These are phyloP conservation scores for Astreopora myriophthalma DNA, from an alignment of 64 coral and sea anemone genomes.

Conservation along the genomic window DNA sequence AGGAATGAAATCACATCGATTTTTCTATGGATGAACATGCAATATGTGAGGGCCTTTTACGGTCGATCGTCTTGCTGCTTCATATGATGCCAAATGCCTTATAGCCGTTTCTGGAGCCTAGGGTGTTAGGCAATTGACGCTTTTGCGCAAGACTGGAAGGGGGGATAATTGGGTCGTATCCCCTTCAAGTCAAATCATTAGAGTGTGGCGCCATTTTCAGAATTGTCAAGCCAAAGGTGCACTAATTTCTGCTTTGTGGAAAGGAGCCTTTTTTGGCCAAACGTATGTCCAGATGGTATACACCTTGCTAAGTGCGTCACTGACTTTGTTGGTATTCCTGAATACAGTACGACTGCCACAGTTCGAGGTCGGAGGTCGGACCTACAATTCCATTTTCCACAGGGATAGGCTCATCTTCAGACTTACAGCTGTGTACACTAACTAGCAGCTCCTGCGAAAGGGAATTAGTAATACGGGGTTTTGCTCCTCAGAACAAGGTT, in stretches of 20 bases:
- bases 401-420: neutral
- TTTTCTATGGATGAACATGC: neutral
- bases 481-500: neutral
- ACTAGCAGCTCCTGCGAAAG: neutral
- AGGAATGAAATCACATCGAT: constrained; percentile 13
- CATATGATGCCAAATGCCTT: constrained; percentile 29
- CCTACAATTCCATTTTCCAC: neutral
- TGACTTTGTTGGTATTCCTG: no score
- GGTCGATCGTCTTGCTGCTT: constrained; percentile 39
- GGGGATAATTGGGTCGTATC: constrained; percentile 5
- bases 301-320: neutral
- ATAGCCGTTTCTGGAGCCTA: constrained; percentile 51
- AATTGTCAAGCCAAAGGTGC: neutral
- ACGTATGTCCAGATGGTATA: neutral
- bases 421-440: constrained; percentile 6
- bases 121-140: constrained; percentile 43
- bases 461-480: neutral
- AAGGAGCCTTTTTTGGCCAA: neutral
- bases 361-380: neutral
- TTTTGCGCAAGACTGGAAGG: constrained; percentile 6
- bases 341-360: no score
- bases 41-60: constrained; percentile 34
- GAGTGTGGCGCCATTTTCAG: neutral
- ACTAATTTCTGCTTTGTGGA: neutral
- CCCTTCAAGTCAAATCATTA: neutral